Conservation (phyloP, 2,888 invertebrate species). For the Thecophora atra region DNA sequence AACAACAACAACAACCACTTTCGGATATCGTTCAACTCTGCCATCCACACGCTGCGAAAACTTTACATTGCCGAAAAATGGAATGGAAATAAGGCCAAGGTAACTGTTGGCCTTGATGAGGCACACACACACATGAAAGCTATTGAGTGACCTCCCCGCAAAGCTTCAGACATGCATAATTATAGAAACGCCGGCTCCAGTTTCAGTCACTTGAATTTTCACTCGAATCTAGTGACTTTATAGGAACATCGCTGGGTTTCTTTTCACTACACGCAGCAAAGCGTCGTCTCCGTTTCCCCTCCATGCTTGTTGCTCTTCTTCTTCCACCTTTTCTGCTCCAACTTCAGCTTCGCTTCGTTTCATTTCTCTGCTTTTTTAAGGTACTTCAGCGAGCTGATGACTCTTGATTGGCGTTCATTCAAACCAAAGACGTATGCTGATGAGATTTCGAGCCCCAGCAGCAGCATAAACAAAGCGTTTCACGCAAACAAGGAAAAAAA, state of each 20-base stretch:
- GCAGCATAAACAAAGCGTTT: conserved; percentile 12
- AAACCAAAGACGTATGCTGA: too few species aligned
- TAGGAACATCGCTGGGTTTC: neutral
- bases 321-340: neutral
- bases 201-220: conserved; percentile 28
- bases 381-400: too few species aligned
- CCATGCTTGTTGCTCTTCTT: neutral
- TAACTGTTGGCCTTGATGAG: conserved; percentile 61
- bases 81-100: conserved; percentile 62
- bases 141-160: conserved; percentile 58
- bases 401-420: too few species aligned
- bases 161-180: conserved; percentile 54
- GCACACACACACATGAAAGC: conserved; percentile 59
- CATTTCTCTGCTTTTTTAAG: neutral
- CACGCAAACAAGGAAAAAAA: neutral
- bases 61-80: conserved; percentile 47
- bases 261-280: conserved; percentile 14
- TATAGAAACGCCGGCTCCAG: conserved; percentile 39
- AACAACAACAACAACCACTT: conserved; percentile 13
- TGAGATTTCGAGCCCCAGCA: neutral
- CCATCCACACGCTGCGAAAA: conserved; percentile 35
- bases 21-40: conserved; percentile 47
- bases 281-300: neutral
- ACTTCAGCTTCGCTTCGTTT: neutral
- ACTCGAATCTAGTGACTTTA: conserved; percentile 20